These are phyloP conservation scores for Phaedon cochleariae DNA, from an alignment of 2,888 invertebrate genomes.

Conservation along the genomic window DNA sequence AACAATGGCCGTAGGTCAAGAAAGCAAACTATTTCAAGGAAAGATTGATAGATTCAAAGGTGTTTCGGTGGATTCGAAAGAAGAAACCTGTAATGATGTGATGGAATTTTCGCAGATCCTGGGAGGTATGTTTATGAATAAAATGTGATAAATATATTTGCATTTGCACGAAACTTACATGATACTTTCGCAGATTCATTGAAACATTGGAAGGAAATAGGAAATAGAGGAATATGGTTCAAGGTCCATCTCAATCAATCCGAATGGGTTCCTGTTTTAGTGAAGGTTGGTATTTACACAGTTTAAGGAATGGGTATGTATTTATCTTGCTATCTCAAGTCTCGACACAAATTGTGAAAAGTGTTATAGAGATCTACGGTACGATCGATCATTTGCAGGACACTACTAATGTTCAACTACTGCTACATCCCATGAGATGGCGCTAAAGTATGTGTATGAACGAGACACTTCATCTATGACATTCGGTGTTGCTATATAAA, in stretches of 20 bases:
- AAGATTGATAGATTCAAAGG: conserved; percentile 75
- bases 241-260: conserved; percentile 75
- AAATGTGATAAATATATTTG: not conserved
- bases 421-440: no score
- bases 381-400: no score
- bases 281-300: conserved; percentile 65
- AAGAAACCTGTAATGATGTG: conserved; percentile 66
- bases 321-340: no score
- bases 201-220: conserved; percentile 70
- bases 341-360: no score
- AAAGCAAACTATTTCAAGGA: conserved; percentile 61
- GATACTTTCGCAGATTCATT: conserved; percentile 71
- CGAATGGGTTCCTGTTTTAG: conserved; percentile 78
- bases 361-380: no score
- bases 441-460: no score
- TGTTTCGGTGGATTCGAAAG: conserved; percentile 73
- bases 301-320: not conserved
- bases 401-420: no score
- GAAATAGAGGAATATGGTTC: conserved; percentile 83
- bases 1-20: not conserved
- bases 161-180: not conserved
- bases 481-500: no score
- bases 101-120: conserved; percentile 66
- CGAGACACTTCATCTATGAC: no score
- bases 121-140: conserved; percentile 63